Percentiles rank a stretch among this genome's conserved stretches.
These are phyloP conservation scores for Rousettus madagascariensis DNA, from an alignment of 2,797 vertebrate genomes.

Conservation along the genomic window DNA sequence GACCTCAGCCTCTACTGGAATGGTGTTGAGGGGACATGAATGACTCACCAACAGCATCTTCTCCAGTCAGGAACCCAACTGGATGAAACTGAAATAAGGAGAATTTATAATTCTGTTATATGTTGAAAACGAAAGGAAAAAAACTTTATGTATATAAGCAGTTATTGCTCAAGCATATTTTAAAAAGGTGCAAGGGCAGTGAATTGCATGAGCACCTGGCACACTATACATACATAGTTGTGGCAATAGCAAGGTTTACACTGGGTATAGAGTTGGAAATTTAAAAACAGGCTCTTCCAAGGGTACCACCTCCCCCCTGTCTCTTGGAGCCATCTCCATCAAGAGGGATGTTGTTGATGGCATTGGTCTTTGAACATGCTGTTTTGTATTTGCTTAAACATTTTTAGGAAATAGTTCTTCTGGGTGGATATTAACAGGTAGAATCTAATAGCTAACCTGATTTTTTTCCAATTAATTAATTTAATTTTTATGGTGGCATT, in stretches of 20 bases:
- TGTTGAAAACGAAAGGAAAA: background rate
- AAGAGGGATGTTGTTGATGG: background rate
- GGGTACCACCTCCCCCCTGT: background rate
- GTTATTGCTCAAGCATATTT: background rate
- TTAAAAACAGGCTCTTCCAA: background rate
- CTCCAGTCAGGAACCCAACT: background rate
- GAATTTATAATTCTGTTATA: background rate
- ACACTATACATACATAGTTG: no score
- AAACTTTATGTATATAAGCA: background rate
- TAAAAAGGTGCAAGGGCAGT: background rate
- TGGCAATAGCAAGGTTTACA: background rate
- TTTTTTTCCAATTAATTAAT: background rate
- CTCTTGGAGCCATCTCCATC: background rate
- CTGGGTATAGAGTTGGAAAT: background rate
- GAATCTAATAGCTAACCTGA: background rate
- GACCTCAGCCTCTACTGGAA: background rate
- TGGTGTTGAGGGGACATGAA: background rate
- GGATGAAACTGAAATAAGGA: background rate
- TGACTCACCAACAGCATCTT: background rate
- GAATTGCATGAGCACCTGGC: background rate
- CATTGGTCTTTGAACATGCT: background rate
- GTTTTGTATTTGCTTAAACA: background rate
- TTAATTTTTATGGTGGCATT: no score
- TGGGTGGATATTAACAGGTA: background rate
- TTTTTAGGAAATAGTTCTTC: background rate